Conservation (phyloP, 2,888 invertebrate genomes). For the Idaea dimidiata region DNA sequence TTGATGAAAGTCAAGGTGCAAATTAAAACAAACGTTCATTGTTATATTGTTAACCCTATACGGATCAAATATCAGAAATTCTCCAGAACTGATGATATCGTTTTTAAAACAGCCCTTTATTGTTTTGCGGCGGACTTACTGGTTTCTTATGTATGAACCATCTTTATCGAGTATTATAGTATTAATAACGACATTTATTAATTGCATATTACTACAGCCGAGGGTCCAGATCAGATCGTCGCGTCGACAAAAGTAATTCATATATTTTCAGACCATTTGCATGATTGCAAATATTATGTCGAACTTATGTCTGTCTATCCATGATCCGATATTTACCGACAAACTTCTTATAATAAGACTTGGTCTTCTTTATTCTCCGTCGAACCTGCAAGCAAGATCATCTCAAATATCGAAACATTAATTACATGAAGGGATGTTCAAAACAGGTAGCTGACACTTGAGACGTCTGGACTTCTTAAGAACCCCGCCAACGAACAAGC, state of each 20-base stretch:
- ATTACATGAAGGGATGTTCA: constrained; percentile 51
- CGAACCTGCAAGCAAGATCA: neutral
- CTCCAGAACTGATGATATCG: constrained; percentile 18
- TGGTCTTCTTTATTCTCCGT: neutral
- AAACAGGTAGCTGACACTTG: constrained; percentile 65
- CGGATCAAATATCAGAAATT: constrained; percentile 18
- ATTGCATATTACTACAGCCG: too few species aligned
- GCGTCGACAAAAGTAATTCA: too few species aligned
- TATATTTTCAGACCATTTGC: too few species aligned
- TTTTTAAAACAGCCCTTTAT: constrained; percentile 12
- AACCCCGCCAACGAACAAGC: constrained; percentile 18
- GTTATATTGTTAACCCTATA: constrained; percentile 15
- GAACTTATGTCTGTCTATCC: neutral
- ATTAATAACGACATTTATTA: too few species aligned
- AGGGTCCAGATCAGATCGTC: too few species aligned
- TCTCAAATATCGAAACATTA: constrained; percentile 37
- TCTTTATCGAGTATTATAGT: too few species aligned
- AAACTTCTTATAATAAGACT: neutral
- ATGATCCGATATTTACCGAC: neutral
- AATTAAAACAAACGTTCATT: constrained; percentile 26
- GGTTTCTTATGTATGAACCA: neutral
- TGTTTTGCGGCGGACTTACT: neutral
- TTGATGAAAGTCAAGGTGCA: constrained; percentile 40
- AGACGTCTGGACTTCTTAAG: constrained; percentile 65
- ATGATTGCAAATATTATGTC: neutral